phyloP scores from a whole-genome alignment of 2,888 invertebrate genomes.

The Heliconius ismenius region DNA sequence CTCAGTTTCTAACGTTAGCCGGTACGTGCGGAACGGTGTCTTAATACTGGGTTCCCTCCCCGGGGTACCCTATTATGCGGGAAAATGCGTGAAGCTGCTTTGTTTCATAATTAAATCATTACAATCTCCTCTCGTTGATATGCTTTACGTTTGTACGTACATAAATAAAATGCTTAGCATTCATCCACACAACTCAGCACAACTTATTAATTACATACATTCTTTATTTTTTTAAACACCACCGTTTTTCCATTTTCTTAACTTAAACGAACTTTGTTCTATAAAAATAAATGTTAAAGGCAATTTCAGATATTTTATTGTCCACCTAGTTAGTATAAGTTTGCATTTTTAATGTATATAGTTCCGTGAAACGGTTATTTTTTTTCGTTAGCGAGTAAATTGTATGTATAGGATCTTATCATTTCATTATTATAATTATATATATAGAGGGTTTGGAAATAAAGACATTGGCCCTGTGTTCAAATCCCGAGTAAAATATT shows the following conservation, averaged over 20 bases:
- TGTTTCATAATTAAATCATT: background rate
- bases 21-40: too few relatives aligned
- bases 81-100: too few relatives aligned
- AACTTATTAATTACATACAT: conserved; percentile 45
- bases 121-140: background rate
- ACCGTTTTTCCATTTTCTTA: conserved; percentile 23
- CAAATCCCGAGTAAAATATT: conserved; percentile 40
- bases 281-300: conserved; percentile 31
- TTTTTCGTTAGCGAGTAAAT: conserved; percentile 20
- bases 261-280: conserved; percentile 9
- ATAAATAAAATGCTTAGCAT: conserved; percentile 24
- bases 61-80: too few relatives aligned
- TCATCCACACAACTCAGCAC: conserved; percentile 53
- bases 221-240: conserved; percentile 51
- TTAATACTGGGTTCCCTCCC: too few relatives aligned
- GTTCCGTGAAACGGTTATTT: conserved; percentile 19
- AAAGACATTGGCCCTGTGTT: conserved; percentile 3
- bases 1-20: too few relatives aligned
- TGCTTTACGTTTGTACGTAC: background rate
- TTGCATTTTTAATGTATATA: conserved; percentile 27
- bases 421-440: conserved; percentile 8
- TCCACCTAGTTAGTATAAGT: conserved; percentile 24
- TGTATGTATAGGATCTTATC: conserved; percentile 13
- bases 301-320: conserved; percentile 43
- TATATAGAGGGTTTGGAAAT: background rate